Conservation (phyloP, 2,888 invertebrate species). For the Dromius quadrimaculatus region DNA sequence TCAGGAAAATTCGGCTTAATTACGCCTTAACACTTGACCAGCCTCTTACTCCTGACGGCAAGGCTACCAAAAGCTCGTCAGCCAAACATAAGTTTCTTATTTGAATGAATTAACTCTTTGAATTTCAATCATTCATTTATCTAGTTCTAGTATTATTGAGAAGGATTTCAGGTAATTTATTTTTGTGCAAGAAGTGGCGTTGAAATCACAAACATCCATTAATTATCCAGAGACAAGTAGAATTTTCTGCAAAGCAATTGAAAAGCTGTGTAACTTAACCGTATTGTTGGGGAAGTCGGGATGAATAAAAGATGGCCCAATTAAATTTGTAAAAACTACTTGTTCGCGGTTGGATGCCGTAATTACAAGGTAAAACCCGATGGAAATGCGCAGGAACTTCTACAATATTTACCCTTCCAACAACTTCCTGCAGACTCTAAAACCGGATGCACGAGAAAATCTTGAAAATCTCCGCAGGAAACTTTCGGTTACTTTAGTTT, state of each 20-base stretch:
- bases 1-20: no score
- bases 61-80: no score
- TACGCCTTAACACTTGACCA: no score
- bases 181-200: no score
- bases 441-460: background rate
- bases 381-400: slow-evolving; percentile 22
- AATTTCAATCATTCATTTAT: no score
- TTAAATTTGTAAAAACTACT: slow-evolving; percentile 38
- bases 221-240: no score
- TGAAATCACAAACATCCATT: no score
- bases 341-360: slow-evolving; percentile 32
- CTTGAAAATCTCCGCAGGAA: background rate
- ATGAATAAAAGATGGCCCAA: slow-evolving; percentile 30
- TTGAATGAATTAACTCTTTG: no score
- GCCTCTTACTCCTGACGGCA: no score
- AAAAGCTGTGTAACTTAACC: slow-evolving; percentile 19
- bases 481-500: background rate
- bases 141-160: no score
- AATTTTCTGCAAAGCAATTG: slow-evolving; percentile 5
- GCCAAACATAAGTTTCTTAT: no score
- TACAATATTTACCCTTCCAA: slow-evolving; percentile 36
- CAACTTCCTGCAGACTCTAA: background rate
- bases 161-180: no score
- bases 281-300: slow-evolving; percentile 5
- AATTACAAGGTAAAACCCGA: slow-evolving; percentile 26